Evolutionary conservation across 1,140 invertebrate species (phyloP).

Genomic region (Dreissena rostriformis): DNA sequence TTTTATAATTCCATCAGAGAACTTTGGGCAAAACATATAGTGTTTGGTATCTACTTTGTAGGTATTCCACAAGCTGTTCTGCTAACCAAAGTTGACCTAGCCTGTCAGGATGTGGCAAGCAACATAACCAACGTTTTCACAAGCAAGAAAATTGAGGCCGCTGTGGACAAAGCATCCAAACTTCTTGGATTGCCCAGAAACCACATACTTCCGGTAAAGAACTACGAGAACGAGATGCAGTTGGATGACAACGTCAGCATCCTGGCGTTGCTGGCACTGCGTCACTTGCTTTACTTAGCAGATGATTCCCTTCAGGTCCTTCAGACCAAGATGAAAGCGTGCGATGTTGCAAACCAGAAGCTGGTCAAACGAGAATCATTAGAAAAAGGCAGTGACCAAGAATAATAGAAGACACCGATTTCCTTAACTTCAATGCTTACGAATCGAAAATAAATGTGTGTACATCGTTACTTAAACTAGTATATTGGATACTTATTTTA

Average conservation of each 20-base stretch:
- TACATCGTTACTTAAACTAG: too few species aligned
- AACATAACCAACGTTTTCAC: conserved; percentile 26
- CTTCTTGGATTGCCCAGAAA: conserved; percentile 36
- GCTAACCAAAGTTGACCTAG: not conserved
- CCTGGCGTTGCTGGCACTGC: conserved; percentile 3
- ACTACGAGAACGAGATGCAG: conserved; percentile 48
- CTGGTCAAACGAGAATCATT: too few species aligned
- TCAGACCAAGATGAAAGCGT: too few species aligned
- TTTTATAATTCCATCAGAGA: too few species aligned
- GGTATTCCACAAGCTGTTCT: too few species aligned
- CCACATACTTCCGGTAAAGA: conserved; percentile 42
- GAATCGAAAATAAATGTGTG: too few species aligned
- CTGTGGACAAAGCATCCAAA: not conserved
- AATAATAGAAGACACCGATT: too few species aligned
- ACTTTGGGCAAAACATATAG: too few species aligned
- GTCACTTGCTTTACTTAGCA: conserved; percentile 34
- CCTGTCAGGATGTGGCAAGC: conserved; percentile 6
- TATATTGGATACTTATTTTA: too few species aligned
- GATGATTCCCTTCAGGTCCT: conserved; percentile 16
- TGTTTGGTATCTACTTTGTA: conserved; percentile 26
- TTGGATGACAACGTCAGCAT: conserved; percentile 18
- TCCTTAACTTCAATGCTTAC: too few species aligned
- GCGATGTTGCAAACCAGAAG: too few species aligned
- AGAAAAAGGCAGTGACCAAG: too few species aligned
- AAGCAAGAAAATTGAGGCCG: conserved; percentile 34